A percentile compares a stretch with the other conserved stretches of the same genome.
phyloP scores from a whole-genome alignment of 2,888 invertebrate genomes.

The Panorpa germanica region DNA sequence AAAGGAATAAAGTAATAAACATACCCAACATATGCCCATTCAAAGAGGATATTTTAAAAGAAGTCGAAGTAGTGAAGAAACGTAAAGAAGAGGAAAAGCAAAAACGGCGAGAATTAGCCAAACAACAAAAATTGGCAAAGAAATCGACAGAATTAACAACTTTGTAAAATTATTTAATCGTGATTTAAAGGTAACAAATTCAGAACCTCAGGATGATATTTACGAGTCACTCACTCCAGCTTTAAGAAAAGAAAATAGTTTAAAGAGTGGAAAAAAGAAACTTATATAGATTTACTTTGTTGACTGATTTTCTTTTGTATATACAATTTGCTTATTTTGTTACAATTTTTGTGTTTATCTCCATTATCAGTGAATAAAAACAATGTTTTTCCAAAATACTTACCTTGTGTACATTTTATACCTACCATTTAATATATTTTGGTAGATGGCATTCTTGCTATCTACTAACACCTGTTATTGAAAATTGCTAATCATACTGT shows the following conservation, averaged over 20 bases:
- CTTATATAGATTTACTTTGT: too few relatives aligned
- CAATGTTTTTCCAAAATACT: too few relatives aligned
- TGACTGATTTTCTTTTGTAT: too few relatives aligned
- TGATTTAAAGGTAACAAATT: constrained; percentile 32
- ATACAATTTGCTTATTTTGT: too few relatives aligned
- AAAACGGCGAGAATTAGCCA: constrained; percentile 34
- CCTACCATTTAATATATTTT: too few relatives aligned
- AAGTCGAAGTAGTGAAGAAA: constrained; percentile 58
- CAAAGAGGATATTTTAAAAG: constrained; percentile 82
- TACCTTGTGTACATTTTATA: too few relatives aligned
- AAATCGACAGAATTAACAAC: constrained; percentile 27
- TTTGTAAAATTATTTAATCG: constrained; percentile 15
- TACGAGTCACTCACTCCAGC: constrained; percentile 40
- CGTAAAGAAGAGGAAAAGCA: constrained; percentile 46
- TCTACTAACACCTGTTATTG: too few relatives aligned
- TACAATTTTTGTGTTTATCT: too few relatives aligned
- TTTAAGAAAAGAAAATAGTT: constrained; percentile 42
- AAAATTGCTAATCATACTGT: too few relatives aligned
- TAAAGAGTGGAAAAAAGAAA: too few relatives aligned
- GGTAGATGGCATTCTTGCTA: too few relatives aligned
- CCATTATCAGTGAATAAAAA: too few relatives aligned
- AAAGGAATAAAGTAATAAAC: constrained; percentile 46
- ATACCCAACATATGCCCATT: constrained; percentile 93
- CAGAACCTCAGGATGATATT: constrained; percentile 43
- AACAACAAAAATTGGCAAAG: constrained; percentile 25